Percentiles rank a stretch among this genome's conserved stretches.
These are phyloP conservation scores for Eurystomus gularis DNA, from an alignment of 2,113 vertebrate species.

Conservation along the genomic window DNA sequence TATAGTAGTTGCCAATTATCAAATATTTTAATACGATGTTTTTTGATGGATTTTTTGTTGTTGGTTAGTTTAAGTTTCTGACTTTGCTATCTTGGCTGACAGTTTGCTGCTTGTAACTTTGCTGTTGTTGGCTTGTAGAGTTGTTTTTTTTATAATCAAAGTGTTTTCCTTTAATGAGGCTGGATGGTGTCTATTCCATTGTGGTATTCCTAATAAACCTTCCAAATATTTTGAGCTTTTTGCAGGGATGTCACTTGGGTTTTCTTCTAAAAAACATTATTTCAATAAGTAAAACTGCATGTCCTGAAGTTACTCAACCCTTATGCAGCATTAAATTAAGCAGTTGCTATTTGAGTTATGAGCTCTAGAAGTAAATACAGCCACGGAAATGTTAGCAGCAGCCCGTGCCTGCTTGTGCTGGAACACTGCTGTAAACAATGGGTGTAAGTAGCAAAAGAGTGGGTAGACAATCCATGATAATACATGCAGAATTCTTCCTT, in stretches of 20 bases:
- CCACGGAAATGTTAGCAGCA: neutral
- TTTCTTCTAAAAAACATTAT: neutral
- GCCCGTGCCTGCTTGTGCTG: neutral
- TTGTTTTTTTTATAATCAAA: neutral
- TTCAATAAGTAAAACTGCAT: neutral
- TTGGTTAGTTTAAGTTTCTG: neutral
- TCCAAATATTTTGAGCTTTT: neutral
- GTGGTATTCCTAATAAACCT: conserved; percentile 10
- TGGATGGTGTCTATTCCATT: neutral
- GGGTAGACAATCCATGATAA: conserved; percentile 52
- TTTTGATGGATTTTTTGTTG: neutral
- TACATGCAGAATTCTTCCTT: conserved; percentile 55
- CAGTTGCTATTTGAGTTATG: neutral
- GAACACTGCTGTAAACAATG: neutral
- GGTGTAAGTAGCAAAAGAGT: conserved; percentile 37
- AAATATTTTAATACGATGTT: neutral
- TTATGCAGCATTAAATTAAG: neutral
- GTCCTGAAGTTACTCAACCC: neutral
- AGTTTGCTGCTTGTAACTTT: neutral
- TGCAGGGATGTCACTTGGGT: neutral
- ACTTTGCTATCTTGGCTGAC: neutral
- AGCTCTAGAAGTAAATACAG: neutral
- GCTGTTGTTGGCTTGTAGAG: neutral
- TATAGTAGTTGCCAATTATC: neutral
- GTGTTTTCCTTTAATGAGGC: neutral